Evolutionary conservation across 2,797 vertebrate genomes (phyloP).

Genomic region (Hafferia zeledoni): DNA sequence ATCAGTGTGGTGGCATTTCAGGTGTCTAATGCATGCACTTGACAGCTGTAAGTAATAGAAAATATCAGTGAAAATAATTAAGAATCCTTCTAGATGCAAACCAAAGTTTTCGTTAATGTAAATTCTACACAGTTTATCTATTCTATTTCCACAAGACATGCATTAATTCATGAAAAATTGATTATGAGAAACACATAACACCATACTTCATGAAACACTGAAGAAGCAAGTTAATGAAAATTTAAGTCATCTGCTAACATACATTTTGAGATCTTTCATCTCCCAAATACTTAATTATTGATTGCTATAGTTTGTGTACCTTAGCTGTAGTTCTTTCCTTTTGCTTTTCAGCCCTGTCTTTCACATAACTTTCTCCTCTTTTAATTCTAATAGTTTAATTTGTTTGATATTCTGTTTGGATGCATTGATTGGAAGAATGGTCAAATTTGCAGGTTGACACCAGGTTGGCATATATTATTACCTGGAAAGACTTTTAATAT

Average conservation of each 20-base stretch:
- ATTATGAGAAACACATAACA: background rate
- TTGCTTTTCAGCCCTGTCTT: background rate
- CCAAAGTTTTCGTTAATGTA: background rate
- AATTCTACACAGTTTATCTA: background rate
- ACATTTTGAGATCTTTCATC: background rate
- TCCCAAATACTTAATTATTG: background rate
- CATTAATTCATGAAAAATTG: background rate
- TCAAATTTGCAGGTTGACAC: background rate
- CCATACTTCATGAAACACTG: background rate
- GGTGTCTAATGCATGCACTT: background rate
- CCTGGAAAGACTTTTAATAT: background rate
- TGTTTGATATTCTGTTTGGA: constrained; percentile 10
- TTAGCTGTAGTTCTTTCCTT: background rate
- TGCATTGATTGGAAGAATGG: background rate
- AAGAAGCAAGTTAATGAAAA: background rate
- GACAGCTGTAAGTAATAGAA: background rate
- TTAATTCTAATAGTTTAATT: background rate
- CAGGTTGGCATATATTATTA: background rate
- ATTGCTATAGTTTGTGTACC: background rate
- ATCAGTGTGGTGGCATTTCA: background rate
- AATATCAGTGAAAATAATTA: background rate
- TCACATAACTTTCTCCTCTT: background rate
- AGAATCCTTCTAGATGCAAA: background rate
- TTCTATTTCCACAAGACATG: background rate
- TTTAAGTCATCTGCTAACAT: background rate